Percentiles rank a stretch among this genome's conserved stretches.
These are phyloP conservation scores for Marisa cornuarietis DNA, from an alignment of 1,140 invertebrate species.

Conservation along the genomic window DNA sequence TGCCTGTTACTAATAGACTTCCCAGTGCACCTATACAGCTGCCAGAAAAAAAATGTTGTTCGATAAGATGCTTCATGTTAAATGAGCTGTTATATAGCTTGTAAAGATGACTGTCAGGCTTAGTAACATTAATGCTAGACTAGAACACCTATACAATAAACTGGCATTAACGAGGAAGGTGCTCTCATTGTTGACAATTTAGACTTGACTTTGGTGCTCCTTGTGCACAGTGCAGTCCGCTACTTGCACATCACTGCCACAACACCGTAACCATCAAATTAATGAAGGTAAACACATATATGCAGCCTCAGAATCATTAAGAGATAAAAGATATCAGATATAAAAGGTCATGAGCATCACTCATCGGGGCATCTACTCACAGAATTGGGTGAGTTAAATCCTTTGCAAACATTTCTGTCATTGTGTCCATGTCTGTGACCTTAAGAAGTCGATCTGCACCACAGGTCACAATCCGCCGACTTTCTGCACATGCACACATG, in stretches of 20 bases:
- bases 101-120: background rate
- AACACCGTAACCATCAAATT: no score
- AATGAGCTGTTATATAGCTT: constrained; percentile 12
- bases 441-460: constrained; percentile 52
- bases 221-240: no score
- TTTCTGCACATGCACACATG: constrained; percentile 34
- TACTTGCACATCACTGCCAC: no score
- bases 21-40: constrained; percentile 50
- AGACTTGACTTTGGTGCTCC: no score
- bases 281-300: background rate
- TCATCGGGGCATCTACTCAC: constrained; percentile 35
- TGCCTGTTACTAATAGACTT: constrained; percentile 44
- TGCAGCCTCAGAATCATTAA: background rate
- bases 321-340: background rate
- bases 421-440: constrained; percentile 54
- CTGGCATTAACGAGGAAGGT: no score
- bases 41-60: background rate
- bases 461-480: constrained; percentile 47
- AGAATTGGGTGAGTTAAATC: constrained; percentile 45
- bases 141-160: no score
- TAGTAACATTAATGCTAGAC: background rate
- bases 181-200: no score
- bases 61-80: no score
- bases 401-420: constrained; percentile 56
- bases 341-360: background rate